Conservation (phyloP, 2,888 invertebrate genomes). For the Acanthopleura granulata region DNA sequence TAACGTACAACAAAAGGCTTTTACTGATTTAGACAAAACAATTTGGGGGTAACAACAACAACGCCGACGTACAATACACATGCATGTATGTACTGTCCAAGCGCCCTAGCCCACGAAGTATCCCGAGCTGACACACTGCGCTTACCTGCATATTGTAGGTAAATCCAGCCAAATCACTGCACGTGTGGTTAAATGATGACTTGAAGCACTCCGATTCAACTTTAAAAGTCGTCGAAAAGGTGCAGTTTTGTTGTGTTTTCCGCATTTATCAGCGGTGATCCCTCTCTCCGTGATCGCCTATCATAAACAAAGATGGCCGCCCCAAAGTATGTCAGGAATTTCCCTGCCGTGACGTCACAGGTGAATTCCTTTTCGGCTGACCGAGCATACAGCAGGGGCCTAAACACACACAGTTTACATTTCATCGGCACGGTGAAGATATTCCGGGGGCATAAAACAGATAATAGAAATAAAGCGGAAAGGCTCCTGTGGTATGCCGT, state of each 20-base stretch:
- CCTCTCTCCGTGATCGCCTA: background rate
- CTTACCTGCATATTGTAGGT: background rate
- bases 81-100: too few relatives aligned
- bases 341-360: conserved; percentile 32
- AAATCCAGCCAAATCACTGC: conserved; percentile 1
- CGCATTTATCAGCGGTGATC: background rate
- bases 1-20: too few relatives aligned
- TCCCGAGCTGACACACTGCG: background rate
- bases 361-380: conserved; percentile 21
- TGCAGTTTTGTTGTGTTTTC: too few relatives aligned
- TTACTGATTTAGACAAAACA: too few relatives aligned
- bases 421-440: background rate
- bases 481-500: too few relatives aligned
- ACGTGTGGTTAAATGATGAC: background rate
- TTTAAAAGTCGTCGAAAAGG: too few relatives aligned
- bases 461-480: background rate
- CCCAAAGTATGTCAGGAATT: conserved; percentile 32
- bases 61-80: too few relatives aligned
- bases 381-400: background rate
- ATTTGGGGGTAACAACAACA: too few relatives aligned
- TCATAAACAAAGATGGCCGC: conserved; percentile 28
- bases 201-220: too few relatives aligned
- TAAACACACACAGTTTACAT: background rate
- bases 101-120: too few relatives aligned
- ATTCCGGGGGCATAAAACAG: background rate